Evolutionary conservation across 2,113 vertebrate genomes (phyloP), one percentile per base, ranked within the genome.

Genomic region (Ceratotherium simum): DNA sequence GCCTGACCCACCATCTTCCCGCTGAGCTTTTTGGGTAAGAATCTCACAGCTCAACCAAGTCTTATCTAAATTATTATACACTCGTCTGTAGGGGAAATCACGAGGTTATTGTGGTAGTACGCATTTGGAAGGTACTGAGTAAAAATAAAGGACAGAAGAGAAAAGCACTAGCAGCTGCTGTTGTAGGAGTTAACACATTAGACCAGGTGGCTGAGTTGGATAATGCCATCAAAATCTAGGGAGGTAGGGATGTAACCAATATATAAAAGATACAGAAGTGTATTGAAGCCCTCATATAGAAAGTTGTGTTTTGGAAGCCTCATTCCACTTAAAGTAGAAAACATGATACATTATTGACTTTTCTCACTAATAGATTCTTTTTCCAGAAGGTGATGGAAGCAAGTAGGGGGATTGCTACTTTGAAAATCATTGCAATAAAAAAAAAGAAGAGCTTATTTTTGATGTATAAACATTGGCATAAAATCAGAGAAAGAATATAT

Each of bases 401-500:
- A 89, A 27, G 51, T 51, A 31, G 64, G n/a, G n/a, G 36, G n/a
- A 84, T 54, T 85, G 46, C 72, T 85, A 82, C 82, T 94, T 94
- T 95, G 54, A 80, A 94, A 51, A 90, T 69, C 13, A 91, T 11
- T 95, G 23, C 42, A 70, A 95, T 78, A 42, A 95, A 69, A 82
- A 81, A 92, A 84, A 51, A 6, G 48, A 95, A 88, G 17, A 56
- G 69, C 33, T 73, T 27, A 54, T 54, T 96, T 90, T 95, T 62
- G 6, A 31, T 81, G 33, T 78, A 33, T 91, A 83, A 97, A 93
- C 3, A 58, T 11, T 97, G 93, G 84, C 81, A 76, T 73, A 84
- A 96, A 96, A 92, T 95, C 72, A 96, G 94, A 95, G 29, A 29
- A 79, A 96, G 8, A 42, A 70, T 83, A 73, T 54, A 58, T 70